These are phyloP conservation scores for Distichodus sexfasciatus DNA, from an alignment of 2,797 vertebrate species.

Conservation along the genomic window DNA sequence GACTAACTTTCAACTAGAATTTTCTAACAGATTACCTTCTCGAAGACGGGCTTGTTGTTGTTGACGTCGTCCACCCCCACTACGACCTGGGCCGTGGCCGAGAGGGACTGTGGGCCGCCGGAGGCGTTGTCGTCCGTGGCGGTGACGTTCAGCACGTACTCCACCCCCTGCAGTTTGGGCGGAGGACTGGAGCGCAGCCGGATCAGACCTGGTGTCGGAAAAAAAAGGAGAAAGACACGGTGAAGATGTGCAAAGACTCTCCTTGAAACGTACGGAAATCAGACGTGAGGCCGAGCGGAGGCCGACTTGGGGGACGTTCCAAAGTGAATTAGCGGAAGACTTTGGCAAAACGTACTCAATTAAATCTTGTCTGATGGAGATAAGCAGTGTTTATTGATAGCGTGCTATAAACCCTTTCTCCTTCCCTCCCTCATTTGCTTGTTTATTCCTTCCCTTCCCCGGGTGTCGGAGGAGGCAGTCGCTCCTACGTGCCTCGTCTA, in stretches of 20 bases:
- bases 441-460: no score
- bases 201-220: constrained; percentile 76
- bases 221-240: neutral
- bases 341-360: constrained; percentile 17
- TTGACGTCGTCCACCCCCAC: constrained; percentile 87
- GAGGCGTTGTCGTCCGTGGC: constrained; percentile 85
- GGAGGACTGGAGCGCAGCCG: constrained; percentile 82
- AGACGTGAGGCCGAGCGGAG: neutral
- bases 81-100: constrained; percentile 78
- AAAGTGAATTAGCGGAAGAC: constrained; percentile 19
- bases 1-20: no score
- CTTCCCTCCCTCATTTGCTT: no score
- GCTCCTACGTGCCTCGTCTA: neutral
- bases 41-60: constrained; percentile 89
- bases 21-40: no score
- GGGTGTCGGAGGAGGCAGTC: neutral
- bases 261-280: neutral
- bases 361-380: constrained; percentile 21
- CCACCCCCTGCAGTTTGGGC: constrained; percentile 83
- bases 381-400: constrained; percentile 24
- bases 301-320: constrained; percentile 4
- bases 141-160: constrained; percentile 82
- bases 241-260: neutral
- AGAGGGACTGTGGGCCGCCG: constrained; percentile 77
- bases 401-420: neutral